phyloP scores from a whole-genome alignment of 1,140 invertebrate genomes.

The Myzus persicae region DNA sequence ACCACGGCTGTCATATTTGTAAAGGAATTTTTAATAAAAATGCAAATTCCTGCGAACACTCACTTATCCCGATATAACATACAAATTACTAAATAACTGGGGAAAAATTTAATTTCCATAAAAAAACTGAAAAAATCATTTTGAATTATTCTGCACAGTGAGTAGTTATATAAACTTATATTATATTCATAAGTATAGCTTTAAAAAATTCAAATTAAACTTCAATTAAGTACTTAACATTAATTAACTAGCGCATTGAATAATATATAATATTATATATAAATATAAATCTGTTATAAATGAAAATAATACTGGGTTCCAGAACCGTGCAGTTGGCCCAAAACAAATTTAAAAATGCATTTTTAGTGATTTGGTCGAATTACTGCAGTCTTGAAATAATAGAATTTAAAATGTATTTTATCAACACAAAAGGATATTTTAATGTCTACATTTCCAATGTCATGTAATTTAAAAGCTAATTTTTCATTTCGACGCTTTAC shows the following conservation, averaged over 20 bases:
- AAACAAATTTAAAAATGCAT: neutral
- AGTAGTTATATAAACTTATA: too few species aligned
- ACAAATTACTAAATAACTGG: neutral
- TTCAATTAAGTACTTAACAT: neutral
- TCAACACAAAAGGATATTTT: neutral
- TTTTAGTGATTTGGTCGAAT: neutral
- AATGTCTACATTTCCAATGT: neutral
- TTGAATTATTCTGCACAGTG: too few species aligned
- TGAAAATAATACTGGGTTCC: neutral
- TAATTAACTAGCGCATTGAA: neutral
- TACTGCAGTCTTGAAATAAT: neutral
- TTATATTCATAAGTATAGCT: too few species aligned
- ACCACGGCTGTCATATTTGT: neutral
- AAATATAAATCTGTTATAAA: neutral
- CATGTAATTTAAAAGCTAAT: neutral
- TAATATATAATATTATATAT: neutral
- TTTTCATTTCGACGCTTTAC: neutral
- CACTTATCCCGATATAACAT: neutral
- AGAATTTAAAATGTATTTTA: too few species aligned
- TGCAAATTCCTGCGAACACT: neutral
- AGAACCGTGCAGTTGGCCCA: neutral
- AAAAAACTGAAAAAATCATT: neutral
- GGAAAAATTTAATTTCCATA: neutral
- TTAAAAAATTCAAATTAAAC: neutral
- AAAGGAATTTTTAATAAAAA: conserved; percentile 5